Evolutionary conservation across 1,140 invertebrate species (phyloP).

Genomic region (Potamilus streckersoni): DNA sequence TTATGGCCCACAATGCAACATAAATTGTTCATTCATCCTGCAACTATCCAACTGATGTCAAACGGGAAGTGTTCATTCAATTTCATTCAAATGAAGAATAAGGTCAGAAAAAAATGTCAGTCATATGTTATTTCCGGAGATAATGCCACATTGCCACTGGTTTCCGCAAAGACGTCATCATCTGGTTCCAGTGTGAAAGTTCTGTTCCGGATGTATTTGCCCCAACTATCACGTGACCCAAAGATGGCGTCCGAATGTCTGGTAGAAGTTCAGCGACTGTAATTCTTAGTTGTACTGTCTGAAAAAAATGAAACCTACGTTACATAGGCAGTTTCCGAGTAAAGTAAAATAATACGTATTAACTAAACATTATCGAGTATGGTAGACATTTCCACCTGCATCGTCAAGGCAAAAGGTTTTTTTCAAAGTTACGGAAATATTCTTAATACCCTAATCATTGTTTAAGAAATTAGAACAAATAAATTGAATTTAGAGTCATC

Average conservation of each 20-base stretch:
- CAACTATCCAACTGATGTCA: too few species aligned
- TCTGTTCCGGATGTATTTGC: constrained; percentile 84
- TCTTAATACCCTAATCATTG: too few species aligned
- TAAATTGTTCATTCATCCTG: too few species aligned
- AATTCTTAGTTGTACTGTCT: constrained; percentile 69
- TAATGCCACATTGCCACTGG: constrained; percentile 89
- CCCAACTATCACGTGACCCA: constrained; percentile 87
- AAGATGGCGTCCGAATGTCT: constrained; percentile 85
- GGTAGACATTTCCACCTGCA: not conserved
- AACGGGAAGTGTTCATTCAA: too few species aligned
- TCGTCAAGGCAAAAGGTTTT: not conserved
- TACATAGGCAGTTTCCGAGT: too few species aligned
- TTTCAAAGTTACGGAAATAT: too few species aligned
- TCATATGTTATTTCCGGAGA: constrained; percentile 66
- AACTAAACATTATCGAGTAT: not conserved
- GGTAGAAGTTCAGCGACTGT: constrained; percentile 92
- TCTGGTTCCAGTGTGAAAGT: constrained; percentile 89
- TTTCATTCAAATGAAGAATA: too few species aligned
- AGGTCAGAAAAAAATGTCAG: too few species aligned
- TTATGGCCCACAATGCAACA: too few species aligned
- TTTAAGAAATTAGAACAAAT: too few species aligned
- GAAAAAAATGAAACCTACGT: constrained; percentile 17
- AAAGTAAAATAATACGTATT: not conserved
- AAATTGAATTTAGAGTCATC: too few species aligned
- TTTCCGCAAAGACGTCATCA: constrained; percentile 87